Evolutionary conservation across 2,797 vertebrate species (phyloP).

Genomic region (Synaphobranchus kaupii): DNA sequence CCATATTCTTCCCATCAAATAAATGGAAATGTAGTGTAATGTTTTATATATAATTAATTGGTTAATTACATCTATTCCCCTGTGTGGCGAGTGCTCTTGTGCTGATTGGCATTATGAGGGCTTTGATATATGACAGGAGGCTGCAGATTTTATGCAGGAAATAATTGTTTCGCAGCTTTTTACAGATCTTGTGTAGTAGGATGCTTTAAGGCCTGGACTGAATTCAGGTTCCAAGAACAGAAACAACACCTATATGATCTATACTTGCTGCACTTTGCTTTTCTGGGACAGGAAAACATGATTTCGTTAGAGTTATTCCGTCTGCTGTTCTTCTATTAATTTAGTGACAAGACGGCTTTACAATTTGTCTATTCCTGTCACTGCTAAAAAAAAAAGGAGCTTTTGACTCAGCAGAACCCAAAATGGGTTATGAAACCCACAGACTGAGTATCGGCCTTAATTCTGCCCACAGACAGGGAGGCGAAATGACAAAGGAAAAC

Average conservation of each 20-base stretch:
- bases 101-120: too few species aligned
- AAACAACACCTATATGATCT: background rate
- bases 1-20: background rate
- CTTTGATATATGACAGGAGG: background rate
- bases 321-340: background rate
- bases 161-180: background rate
- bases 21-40: too few species aligned
- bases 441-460: background rate
- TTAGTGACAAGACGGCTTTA: background rate
- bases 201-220: background rate
- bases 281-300: background rate
- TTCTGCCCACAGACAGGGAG: background rate
- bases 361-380: background rate
- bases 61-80: too few species aligned
- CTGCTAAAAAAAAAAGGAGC: background rate
- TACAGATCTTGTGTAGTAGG: background rate
- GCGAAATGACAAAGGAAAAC: background rate
- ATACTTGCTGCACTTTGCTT: background rate
- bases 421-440: background rate
- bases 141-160: background rate
- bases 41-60: too few species aligned
- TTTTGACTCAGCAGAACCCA: background rate
- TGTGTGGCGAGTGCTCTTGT: too few species aligned
- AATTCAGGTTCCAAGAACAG: constrained; percentile 8
- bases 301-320: too few species aligned